These are phyloP conservation scores for Psittacula cyanocephala DNA, from an alignment of 2,113 vertebrate species.

Conservation along the genomic window DNA sequence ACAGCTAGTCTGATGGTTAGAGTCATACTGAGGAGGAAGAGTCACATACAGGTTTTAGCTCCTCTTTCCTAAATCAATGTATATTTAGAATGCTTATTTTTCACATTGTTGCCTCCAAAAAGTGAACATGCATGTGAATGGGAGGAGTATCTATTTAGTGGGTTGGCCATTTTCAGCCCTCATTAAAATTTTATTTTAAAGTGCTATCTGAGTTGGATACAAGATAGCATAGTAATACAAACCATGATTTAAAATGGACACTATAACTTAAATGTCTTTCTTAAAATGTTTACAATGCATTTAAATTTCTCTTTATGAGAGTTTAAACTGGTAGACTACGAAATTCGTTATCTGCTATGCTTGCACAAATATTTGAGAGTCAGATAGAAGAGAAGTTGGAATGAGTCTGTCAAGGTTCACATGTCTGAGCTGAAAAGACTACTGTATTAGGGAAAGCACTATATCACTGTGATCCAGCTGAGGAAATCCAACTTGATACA, in stretches of 20 bases:
- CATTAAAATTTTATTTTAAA: not conserved
- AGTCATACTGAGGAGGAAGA: not conserved
- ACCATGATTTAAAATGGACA: not conserved
- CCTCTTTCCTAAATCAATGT: not conserved
- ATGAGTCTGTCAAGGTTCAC: not conserved
- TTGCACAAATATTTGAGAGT: not conserved
- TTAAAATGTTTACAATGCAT: not conserved
- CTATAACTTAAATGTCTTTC: not conserved
- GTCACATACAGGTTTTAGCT: not conserved
- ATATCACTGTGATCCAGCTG: conserved; percentile 29
- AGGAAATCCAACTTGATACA: conserved; percentile 70
- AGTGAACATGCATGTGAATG: fast-evolving
- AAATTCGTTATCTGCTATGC: not conserved
- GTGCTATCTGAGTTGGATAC: not conserved
- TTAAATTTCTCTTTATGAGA: conserved; percentile 27
- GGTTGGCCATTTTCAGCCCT: not conserved
- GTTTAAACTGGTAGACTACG: not conserved
- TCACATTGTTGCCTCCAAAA: not conserved
- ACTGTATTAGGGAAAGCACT: conserved; percentile 82
- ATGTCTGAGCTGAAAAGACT: conserved; percentile 63
- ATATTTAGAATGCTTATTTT: not conserved
- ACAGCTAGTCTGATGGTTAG: not conserved
- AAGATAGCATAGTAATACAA: not conserved
- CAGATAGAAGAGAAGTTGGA: not conserved
- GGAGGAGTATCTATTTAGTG: not conserved